Evolutionary conservation across 2,888 invertebrate genomes (phyloP), one percentile per base, ranked within the genome.

Genomic region (Campoplex capitator): DNA sequence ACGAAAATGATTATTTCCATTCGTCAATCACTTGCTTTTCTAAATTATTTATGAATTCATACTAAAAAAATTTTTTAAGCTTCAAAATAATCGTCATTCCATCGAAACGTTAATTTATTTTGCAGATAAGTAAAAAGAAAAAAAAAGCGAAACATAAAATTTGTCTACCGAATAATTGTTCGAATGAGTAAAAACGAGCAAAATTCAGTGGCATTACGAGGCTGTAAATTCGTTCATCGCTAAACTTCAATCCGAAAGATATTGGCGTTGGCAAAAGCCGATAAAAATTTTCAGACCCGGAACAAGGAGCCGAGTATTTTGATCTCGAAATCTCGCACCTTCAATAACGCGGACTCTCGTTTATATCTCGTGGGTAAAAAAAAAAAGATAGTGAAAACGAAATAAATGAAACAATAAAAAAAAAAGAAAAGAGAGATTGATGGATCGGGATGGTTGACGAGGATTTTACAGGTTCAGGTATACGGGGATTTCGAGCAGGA

Each of bases 391-490:
- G 38, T 38, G 3, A 6, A 38, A 4, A 38, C 38, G 6, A 38
- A 38, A 4, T 3, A 73, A 32, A 73, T 48, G 16, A 9, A 32
- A 54, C 6, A n/a, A 67, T 13, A 6, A 28, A 28, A 23, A 51
- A 65, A 65, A 48, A 28, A 56, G n/a, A 58, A 23, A 23, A 23
- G 0, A 23, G 23, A 23, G 23, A 48, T 48, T 7, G 65, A 23
- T 9, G 11, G 7, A 3, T 23, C 23, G 18, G 67, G 45, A 18
- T 45, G 54, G 35, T 38, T 68, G 38, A 28, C 54, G 23, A 23
- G 54, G 68, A n/a, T 48, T 77, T 67, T 35, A 65, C 35, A 77
- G 68, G 78, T 70, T 78, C 78, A 68, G 68, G 42, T 68, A 67
- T 23, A 54, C 51, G 65, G 48, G 68, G 35, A 11, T 54, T 35